Conservation (phyloP, 2,113 vertebrate genomes). For the Chaenocephalus aceratus region DNA sequence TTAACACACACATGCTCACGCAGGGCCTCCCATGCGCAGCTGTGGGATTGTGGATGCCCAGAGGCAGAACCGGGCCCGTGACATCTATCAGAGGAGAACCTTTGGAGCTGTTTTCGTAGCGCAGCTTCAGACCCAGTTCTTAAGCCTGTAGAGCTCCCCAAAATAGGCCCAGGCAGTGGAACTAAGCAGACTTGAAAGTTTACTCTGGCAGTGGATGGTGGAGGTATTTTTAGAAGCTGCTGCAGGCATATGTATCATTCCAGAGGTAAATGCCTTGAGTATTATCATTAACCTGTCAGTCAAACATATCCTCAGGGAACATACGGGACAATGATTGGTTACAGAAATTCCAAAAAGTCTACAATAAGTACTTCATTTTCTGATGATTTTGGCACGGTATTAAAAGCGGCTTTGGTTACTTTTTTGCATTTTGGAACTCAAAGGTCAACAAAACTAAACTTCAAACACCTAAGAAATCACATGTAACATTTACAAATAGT, state of each 20-base stretch:
- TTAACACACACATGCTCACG: slow-evolving; percentile 31
- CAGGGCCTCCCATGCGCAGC: slow-evolving; percentile 66
- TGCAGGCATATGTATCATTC: slow-evolving; percentile 61
- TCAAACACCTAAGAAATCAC: not conserved
- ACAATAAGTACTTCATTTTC: not conserved
- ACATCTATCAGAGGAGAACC: slow-evolving; percentile 63
- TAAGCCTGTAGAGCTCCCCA: slow-evolving; percentile 71
- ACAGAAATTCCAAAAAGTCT: not conserved
- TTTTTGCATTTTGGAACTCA: not conserved
- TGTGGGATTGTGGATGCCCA: slow-evolving; percentile 66
- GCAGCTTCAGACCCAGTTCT: slow-evolving; percentile 54
- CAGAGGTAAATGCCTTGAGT: slow-evolving; percentile 43
- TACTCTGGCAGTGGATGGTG: slow-evolving; percentile 65
- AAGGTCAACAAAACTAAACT: not conserved
- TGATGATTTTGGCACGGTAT: not conserved
- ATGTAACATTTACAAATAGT: not conserved
- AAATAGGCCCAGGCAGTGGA: slow-evolving; percentile 81
- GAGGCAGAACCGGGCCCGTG: slow-evolving; percentile 56
- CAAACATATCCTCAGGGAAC: not conserved
- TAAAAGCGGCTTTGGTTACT: not conserved
- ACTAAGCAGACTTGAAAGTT: slow-evolving; percentile 81
- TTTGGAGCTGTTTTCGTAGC: slow-evolving; percentile 57
- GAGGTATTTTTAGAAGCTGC: slow-evolving; percentile 76
- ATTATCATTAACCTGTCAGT: slow-evolving; percentile 40
- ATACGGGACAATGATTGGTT: not conserved